These are phyloP conservation scores for Hirtodrosophila confusa DNA, from an alignment of 2,888 invertebrate genomes.

Conservation along the genomic window DNA sequence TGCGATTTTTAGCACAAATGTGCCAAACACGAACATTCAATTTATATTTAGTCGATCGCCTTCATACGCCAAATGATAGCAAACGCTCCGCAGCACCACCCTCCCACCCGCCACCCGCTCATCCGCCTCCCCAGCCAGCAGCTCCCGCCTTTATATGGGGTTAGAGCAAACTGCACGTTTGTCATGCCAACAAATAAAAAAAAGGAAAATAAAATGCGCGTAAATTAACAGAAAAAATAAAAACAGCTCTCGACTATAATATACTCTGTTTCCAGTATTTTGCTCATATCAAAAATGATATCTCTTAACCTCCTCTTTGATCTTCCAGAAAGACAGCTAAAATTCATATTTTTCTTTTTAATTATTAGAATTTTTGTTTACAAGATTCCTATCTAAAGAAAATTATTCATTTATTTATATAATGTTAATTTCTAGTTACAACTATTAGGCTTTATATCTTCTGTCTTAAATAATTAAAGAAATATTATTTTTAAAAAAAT, in stretches of 20 bases:
- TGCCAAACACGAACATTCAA: conserved; percentile 73
- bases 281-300: too few relatives aligned
- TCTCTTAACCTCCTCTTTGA: too few relatives aligned
- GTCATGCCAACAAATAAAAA: conserved; percentile 24
- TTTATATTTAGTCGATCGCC: conserved; percentile 71
- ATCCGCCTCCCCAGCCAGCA: not conserved
- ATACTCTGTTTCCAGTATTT: too few relatives aligned
- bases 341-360: too few relatives aligned
- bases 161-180: conserved; percentile 27
- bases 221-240: conserved; percentile 2
- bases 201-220: conserved; percentile 7
- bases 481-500: too few relatives aligned
- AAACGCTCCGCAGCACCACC: not conserved
- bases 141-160: conserved; percentile 21
- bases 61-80: conserved; percentile 65
- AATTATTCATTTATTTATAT: too few relatives aligned
- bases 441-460: too few relatives aligned
- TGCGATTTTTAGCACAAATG: conserved; percentile 78
- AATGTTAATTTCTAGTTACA: too few relatives aligned
- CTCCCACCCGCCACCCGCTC: not conserved
- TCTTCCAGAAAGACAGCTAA: too few relatives aligned
- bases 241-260: not conserved
- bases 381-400: too few relatives aligned
- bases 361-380: too few relatives aligned
- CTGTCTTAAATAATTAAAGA: too few relatives aligned